A percentile compares a stretch with the other conserved stretches of the same genome.
These are phyloP conservation scores for Nannoperca obscura DNA, from an alignment of 2,797 vertebrate genomes.

Conservation along the genomic window DNA sequence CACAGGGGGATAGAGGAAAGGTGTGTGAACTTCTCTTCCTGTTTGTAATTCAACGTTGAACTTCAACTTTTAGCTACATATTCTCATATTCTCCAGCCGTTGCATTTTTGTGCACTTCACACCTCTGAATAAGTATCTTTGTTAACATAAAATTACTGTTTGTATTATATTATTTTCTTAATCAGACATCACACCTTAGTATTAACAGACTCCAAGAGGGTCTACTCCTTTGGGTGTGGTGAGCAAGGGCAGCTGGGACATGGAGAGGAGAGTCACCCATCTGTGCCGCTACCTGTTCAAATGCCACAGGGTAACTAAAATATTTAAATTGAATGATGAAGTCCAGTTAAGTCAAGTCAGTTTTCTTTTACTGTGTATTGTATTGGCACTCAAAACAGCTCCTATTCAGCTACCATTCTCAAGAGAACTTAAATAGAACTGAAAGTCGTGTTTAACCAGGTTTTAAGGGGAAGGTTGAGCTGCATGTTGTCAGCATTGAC, in stretches of 20 bases:
- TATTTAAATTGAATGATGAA: background rate
- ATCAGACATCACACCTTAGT: conserved; percentile 86
- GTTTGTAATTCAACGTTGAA: background rate
- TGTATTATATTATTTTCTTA: conserved; percentile 6
- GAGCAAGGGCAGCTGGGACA: conserved; percentile 84
- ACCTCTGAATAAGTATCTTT: background rate
- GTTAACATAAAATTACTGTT: conserved; percentile 14
- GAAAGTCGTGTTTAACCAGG: no score
- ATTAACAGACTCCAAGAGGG: conserved; percentile 76
- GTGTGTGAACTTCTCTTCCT: background rate
- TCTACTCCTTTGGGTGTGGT: conserved; percentile 87
- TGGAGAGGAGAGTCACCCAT: conserved; percentile 58
- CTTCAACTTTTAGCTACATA: background rate
- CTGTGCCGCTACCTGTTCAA: conserved; percentile 84
- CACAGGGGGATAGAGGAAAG: background rate
- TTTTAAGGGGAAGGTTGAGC: no score
- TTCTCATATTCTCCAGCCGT: no score
- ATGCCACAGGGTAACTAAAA: conserved; percentile 63
- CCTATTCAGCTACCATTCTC: no score
- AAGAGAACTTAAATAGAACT: no score
- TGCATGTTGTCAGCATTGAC: no score
- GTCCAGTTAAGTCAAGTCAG: background rate
- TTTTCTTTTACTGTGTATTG: no score
- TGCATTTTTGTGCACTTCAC: background rate
- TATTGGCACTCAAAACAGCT: no score